Base-by-base conservation (phyloP, 2,888 invertebrate genomes). In the Drosophila anomalata region DNA sequence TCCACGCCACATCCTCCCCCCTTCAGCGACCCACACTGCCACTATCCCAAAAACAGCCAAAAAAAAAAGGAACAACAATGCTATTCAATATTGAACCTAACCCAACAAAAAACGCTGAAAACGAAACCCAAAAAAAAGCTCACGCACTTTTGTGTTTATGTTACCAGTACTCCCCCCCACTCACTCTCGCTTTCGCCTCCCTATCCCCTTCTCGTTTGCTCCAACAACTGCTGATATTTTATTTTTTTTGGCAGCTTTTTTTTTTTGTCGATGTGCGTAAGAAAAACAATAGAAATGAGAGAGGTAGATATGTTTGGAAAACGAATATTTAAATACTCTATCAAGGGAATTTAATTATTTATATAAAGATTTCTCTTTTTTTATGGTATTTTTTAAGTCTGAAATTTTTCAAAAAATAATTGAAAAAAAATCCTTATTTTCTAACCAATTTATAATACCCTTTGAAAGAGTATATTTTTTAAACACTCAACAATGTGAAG, bases 21-120 rank as follows among this genome's bases (percentile, higher is more conserved):
- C 39, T 29, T 2, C 29, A 2, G 51, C 46, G 36, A 42, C 47
- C 22, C 8, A 31, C 47, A 44, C 55, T 20, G 20, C 44, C 22
- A 22, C 44, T 44, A 22, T 44, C 12, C 20, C 14, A 14, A 31
- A 52, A 17, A 17, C 17, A 1, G 17, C 17, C 17, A 17, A 17
- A 17, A 17, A 17, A 17, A 17, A 56, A 44, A 54, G 42, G 57
- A 44, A 54, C 54, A 33, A 54, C 41, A 41, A 52, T 52, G 53
- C 46, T 70, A 57, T 62, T 68, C 55, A 66, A 66, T 76, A 73
- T 76, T 76, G 82, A 82, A 87, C 84, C 87, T 87, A 82, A 84
- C 87, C 87, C 82, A 82, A 87, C 87, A 82, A 84, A 87, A 87
- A 76, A 87, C 58, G 77, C 75, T 59, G 59, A 70, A 77, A 60